Percentiles rank a stretch among this genome's conserved stretches.
Evolutionary conservation across 1,140 invertebrate genomes (phyloP).

Genomic region (Dufourea novaeangliae): DNA sequence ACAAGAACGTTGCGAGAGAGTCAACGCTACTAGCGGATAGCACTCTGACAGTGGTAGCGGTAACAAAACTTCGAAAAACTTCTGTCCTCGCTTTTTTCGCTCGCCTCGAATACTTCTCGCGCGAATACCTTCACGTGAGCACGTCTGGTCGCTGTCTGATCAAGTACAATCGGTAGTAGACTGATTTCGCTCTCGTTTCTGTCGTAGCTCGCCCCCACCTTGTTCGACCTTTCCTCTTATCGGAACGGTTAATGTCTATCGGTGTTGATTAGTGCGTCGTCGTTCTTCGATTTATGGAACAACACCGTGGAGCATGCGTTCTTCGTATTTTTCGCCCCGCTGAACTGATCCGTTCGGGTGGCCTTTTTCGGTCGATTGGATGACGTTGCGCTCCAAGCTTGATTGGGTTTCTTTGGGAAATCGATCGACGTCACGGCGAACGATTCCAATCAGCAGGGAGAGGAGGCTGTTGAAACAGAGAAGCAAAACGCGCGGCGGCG

Average conservation of each 20-base stretch:
- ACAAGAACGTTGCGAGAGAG: neutral
- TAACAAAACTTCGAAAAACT: neutral
- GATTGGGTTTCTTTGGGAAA: neutral
- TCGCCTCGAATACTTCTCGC: no score
- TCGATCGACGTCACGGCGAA: neutral
- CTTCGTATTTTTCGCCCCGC: neutral
- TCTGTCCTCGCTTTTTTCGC: neutral
- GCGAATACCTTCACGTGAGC: neutral
- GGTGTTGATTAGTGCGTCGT: neutral
- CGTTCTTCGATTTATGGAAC: neutral
- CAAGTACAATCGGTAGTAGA: neutral
- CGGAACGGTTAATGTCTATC: neutral
- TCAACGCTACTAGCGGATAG: neutral
- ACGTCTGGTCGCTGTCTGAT: neutral
- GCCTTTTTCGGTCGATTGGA: neutral
- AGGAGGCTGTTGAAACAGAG: conserved; percentile 7
- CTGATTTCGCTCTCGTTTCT: neutral
- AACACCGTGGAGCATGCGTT: neutral
- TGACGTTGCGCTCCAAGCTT: neutral
- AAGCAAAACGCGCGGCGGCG: neutral
- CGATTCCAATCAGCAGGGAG: no score
- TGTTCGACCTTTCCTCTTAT: neutral
- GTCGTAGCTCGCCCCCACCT: neutral
- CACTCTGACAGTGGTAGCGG: neutral
- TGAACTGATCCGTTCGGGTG: neutral